Evolutionary conservation across 2,888 invertebrate species (phyloP).

Genomic region (Argynnis bischoffii): DNA sequence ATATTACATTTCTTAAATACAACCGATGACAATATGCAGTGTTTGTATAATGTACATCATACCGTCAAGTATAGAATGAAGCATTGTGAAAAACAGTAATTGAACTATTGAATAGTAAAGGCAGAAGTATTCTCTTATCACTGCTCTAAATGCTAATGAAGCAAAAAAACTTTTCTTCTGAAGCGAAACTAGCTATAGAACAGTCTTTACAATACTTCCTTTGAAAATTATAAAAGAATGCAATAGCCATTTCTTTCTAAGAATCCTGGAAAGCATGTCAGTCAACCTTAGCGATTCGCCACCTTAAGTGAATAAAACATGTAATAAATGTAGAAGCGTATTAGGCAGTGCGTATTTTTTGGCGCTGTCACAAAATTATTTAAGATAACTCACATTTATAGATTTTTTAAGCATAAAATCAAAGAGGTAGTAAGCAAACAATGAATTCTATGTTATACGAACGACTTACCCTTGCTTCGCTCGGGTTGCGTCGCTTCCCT

Average conservation of each 20-base stretch:
- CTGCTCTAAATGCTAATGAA: slow-evolving; percentile 21
- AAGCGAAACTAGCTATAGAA: neutral
- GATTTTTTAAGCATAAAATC: neutral
- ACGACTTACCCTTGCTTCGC: neutral
- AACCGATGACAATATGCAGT: no score
- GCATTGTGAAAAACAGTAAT: neutral
- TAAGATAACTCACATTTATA: neutral
- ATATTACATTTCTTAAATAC: no score
- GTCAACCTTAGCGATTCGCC: slow-evolving; percentile 39
- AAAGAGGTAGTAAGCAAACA: no score
- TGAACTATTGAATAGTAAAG: slow-evolving; percentile 6
- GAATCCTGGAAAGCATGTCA: slow-evolving; percentile 36
- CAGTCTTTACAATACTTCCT: slow-evolving; percentile 27
- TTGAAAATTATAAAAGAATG: slow-evolving; percentile 30
- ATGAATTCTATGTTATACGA: no score
- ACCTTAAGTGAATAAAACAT: slow-evolving; percentile 73
- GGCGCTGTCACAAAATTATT: slow-evolving; percentile 16
- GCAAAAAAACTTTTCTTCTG: slow-evolving; percentile 15
- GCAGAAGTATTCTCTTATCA: slow-evolving; percentile 13
- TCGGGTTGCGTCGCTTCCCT: no score
- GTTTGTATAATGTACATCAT: no score
- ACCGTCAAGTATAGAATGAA: neutral
- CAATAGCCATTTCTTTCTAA: slow-evolving; percentile 24
- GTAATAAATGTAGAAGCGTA: slow-evolving; percentile 70
- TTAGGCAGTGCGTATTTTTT: slow-evolving; percentile 42